Evolutionary conservation across 2,797 vertebrate species (phyloP).

Genomic region (Arnoldichthys spilopterus): DNA sequence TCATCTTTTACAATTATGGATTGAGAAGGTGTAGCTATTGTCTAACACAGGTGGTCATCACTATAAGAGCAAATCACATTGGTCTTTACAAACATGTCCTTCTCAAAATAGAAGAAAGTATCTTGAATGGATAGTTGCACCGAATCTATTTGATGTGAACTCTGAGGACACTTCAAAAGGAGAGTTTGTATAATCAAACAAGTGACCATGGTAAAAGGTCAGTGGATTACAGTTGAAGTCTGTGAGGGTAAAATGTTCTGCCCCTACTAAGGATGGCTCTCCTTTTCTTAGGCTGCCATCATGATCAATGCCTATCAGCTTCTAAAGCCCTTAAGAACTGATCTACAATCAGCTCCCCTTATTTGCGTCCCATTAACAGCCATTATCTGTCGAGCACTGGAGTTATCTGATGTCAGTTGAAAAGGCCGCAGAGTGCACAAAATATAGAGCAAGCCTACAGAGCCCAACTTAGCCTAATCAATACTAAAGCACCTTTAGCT

Average conservation of each 20-base stretch:
- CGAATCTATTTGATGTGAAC: not conserved
- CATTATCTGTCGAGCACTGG: not conserved
- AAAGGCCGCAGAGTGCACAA: slow-evolving; percentile 24
- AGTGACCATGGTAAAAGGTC: slow-evolving; percentile 21
- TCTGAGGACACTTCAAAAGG: not conserved
- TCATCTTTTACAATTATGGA: not conserved
- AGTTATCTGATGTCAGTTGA: slow-evolving; percentile 19
- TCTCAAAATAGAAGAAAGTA: slow-evolving; percentile 3
- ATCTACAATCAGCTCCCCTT: slow-evolving; percentile 20
- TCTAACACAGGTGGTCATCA: not conserved
- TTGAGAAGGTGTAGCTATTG: not conserved
- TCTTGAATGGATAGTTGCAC: not conserved
- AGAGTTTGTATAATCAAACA: not conserved
- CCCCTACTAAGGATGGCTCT: not conserved
- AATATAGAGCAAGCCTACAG: slow-evolving; percentile 18
- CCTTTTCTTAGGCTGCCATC: not conserved
- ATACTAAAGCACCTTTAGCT: slow-evolving; percentile 46
- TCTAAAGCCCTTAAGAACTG: slow-evolving; percentile 22
- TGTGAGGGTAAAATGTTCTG: not conserved
- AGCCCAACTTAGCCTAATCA: slow-evolving; percentile 47
- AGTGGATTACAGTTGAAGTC: slow-evolving; percentile 21
- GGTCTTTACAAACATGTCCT: not conserved
- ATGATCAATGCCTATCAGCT: slow-evolving; percentile 34
- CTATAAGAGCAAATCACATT: not conserved
- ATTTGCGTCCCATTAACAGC: slow-evolving; percentile 6